A percentile compares a stretch with the other conserved stretches of the same genome.
These are phyloP conservation scores for Stichopus chloronotus DNA, from an alignment of 35 echinoderm and acorn worm genomes.

Conservation along the genomic window DNA sequence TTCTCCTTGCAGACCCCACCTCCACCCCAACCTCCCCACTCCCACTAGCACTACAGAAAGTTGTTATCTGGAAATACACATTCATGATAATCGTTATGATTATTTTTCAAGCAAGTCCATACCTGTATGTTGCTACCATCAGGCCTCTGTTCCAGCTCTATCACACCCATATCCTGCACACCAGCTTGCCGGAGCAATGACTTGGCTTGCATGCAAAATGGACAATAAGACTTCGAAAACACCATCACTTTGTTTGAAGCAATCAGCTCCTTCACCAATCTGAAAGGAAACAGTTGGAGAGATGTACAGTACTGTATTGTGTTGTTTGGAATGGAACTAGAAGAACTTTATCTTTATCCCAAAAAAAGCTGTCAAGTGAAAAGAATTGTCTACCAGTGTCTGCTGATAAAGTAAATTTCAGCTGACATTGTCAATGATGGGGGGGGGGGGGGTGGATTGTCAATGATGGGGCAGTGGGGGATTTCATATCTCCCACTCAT, in stretches of 20 bases:
- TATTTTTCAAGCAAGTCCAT: neutral
- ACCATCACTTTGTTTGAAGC: conserved; percentile 77
- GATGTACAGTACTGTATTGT: neutral
- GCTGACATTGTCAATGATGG: too few relatives aligned
- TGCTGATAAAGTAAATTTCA: too few relatives aligned
- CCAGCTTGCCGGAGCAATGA: conserved; percentile 76
- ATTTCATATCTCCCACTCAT: too few relatives aligned
- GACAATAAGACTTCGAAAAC: conserved; percentile 93
- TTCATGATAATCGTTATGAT: neutral
- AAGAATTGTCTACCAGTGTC: too few relatives aligned
- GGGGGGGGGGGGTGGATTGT: too few relatives aligned
- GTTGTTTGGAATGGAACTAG: neutral
- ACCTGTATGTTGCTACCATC: conserved; percentile 89
- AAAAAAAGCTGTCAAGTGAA: too few relatives aligned
- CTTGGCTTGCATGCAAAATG: conserved; percentile 92
- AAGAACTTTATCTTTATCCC: too few relatives aligned
- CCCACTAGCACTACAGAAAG: too few relatives aligned
- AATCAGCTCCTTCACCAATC: conserved; percentile 74
- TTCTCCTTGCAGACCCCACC: too few relatives aligned
- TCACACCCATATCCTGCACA: conserved; percentile 70
- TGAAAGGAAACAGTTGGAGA: conserved; percentile 35
- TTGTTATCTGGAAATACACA: too few relatives aligned
- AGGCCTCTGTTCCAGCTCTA: conserved; percentile 82
- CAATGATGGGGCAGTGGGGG: too few relatives aligned
- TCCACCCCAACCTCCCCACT: too few relatives aligned